Evolutionary conservation across 2,797 vertebrate genomes (phyloP), one percentile per base, ranked within the genome.

Genomic region (Catamblyrhynchus diadema): DNA sequence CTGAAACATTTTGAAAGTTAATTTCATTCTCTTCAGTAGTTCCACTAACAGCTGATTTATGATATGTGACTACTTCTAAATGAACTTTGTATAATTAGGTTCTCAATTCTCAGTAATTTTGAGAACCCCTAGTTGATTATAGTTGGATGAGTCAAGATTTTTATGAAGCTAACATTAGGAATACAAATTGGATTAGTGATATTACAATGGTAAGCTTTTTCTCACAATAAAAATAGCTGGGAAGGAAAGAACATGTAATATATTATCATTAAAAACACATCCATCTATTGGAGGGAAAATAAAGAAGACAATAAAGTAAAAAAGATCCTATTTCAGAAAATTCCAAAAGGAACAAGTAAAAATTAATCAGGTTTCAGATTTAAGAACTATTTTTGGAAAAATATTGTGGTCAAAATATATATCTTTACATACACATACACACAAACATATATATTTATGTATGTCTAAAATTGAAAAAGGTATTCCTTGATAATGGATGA

Each of bases 41-140:
- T 94, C 56, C 44, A 78, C 39, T 91, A 91, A 57, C 89, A 89
- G 61, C 61, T 78, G 84, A 93, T 97, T 96, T 97, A 95, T 92
- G 88, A 82, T 87, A 93, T 91, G 39, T 94, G 81, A 94, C 84
- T 91, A 89, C 57, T 89, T 94, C 78, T 94, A 93, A 92, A 95
- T 9, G 57, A 95, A 94, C 92, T 93, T 96, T 81, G 14, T 94
- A 83, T 95, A 95, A 96, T 95, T 95, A 90, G 48, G 57, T 89
- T 96, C 94, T 96, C 94, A 94, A 81, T 96, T 94, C 75, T 94
- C 57, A 88, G 74, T 92, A 90, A 96, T 96, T 95, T 69, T 91
- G 69, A 93, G 84, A 89, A 89, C 93, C 93, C 81, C 90, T 85
- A 54, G 90, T 69, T 94, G 84, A 95, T 95, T 91, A 78, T 77